These are phyloP conservation scores for Anagrus nilaparvatae DNA, from an alignment of 1,140 invertebrate species.

Conservation along the genomic window DNA sequence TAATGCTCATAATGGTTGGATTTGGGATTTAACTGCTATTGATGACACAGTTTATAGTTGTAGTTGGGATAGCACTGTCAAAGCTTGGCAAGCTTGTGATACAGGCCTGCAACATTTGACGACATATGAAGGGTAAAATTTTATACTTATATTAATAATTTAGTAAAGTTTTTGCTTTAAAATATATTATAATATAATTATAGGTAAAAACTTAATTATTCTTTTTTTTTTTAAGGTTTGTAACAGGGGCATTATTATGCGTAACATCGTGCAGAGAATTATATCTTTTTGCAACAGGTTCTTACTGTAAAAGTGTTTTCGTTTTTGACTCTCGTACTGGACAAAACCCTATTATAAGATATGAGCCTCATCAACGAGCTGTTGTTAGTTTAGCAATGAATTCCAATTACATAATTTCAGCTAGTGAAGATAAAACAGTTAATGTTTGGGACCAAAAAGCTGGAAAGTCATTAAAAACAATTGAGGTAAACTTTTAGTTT, in stretches of 20 bases:
- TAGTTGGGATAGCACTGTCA: conserved; percentile 34
- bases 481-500: conserved; percentile 22
- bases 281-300: conserved; percentile 28
- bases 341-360: conserved; percentile 20
- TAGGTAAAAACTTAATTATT: conserved; percentile 1
- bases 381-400: conserved; percentile 32
- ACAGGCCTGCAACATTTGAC: conserved; percentile 20
- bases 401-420: conserved; percentile 31
- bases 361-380: conserved; percentile 27
- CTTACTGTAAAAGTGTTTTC: conserved; percentile 26
- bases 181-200: neutral
- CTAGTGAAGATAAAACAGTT: conserved; percentile 35
- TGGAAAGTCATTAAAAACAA: conserved; percentile 22
- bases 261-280: conserved; percentile 26
- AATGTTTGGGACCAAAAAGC: conserved; percentile 34
- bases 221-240: conserved; percentile 17
- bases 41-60: conserved; percentile 33
- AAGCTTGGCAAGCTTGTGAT: conserved; percentile 27
- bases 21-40: conserved; percentile 34
- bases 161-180: neutral
- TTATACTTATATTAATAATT: neutral
- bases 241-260: conserved; percentile 26
- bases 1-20: conserved; percentile 36
- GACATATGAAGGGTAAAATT: conserved; percentile 27
- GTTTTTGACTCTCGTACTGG: conserved; percentile 29